A percentile compares a stretch with the other conserved stretches of the same genome.
phyloP scores from a whole-genome alignment of 92 coral and sea anemone genomes.

The Siderastrea radians region DNA sequence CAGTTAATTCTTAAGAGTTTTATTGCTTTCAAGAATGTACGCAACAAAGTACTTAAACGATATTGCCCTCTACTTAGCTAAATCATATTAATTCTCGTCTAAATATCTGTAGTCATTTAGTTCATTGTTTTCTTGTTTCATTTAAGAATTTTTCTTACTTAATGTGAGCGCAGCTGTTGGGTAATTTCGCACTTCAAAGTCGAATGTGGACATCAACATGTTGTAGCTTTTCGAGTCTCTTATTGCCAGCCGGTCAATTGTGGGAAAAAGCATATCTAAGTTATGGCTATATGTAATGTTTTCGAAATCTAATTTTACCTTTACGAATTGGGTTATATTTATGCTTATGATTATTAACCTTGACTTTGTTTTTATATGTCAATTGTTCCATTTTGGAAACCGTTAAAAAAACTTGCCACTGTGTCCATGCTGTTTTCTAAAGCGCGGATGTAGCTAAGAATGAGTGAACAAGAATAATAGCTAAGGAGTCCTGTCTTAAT shows the following conservation, averaged over 20 bases:
- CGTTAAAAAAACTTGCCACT: background rate
- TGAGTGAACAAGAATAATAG: background rate
- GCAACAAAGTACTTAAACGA: background rate
- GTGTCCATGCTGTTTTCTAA: background rate
- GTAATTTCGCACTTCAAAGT: background rate
- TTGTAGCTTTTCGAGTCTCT: too few species aligned
- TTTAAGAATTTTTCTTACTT: too few species aligned
- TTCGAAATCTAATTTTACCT: background rate
- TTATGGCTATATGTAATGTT: background rate
- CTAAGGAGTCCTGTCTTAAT: background rate
- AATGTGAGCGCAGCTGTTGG: background rate
- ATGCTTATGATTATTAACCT: background rate
- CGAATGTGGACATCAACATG: background rate
- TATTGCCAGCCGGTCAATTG: background rate
- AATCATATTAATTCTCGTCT: background rate
- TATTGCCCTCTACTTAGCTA: constrained; percentile 1
- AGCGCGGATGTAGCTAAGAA: background rate
- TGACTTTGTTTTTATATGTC: background rate
- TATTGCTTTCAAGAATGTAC: background rate
- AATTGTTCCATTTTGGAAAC: background rate
- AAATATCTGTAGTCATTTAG: background rate
- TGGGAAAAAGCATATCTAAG: too few species aligned
- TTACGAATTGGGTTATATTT: background rate
- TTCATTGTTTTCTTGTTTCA: background rate
- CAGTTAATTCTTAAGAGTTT: background rate